Evolutionary conservation across 2,888 invertebrate genomes (phyloP).

Genomic region (Anticlea derivata): DNA sequence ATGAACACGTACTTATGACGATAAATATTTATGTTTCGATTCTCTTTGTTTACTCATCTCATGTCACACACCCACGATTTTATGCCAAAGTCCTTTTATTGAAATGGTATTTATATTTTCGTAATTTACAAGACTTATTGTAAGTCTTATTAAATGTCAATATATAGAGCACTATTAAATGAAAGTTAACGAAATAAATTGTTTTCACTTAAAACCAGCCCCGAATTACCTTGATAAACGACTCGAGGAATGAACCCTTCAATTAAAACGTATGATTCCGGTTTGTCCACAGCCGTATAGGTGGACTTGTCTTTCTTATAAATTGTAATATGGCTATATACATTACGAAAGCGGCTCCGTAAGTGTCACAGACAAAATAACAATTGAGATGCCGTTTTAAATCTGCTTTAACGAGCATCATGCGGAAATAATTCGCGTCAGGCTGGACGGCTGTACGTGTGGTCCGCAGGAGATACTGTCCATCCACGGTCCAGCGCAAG

Average conservation of each 20-base stretch:
- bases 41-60: too few species aligned
- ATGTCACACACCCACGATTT: too few species aligned
- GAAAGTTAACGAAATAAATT: constrained; percentile 67
- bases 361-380: constrained; percentile 49
- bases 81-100: too few species aligned
- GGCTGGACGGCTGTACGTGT: constrained; percentile 3
- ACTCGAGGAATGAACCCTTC: constrained; percentile 64
- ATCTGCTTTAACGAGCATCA: constrained; percentile 24
- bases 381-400: constrained; percentile 49
- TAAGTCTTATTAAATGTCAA: constrained; percentile 55
- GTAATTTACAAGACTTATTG: constrained; percentile 12
- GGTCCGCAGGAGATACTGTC: neutral
- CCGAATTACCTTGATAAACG: constrained; percentile 70
- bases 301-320: constrained; percentile 46
- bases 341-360: constrained; percentile 58
- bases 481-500: neutral
- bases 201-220: constrained; percentile 71
- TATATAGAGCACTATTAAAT: constrained; percentile 71
- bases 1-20: too few species aligned
- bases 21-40: too few species aligned
- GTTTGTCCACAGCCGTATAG: constrained; percentile 52
- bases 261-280: constrained; percentile 70
- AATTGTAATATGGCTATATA: constrained; percentile 62
- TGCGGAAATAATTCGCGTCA: constrained; percentile 20
- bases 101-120: too few species aligned